Base-by-base conservation (phyloP, 2,113 vertebrate species). In the Andinoacara biseriatus region DNA sequence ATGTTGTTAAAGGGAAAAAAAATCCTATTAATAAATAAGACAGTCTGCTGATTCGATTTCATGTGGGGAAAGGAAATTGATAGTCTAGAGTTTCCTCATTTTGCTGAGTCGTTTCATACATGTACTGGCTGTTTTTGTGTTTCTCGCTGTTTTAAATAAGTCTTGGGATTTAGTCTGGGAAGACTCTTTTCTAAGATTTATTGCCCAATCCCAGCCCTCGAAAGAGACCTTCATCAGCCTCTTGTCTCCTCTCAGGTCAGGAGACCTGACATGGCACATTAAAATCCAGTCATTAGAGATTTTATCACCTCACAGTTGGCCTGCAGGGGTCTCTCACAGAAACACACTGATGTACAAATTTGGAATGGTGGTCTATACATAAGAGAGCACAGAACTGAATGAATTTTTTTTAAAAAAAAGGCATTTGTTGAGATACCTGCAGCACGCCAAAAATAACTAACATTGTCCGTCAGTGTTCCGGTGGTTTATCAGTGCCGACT, bases 151-250 rank as follows among this genome's bases (percentile, higher is more conserved):
- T 77, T 61, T 61, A 62, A 78, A 61, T 56, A 8, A 10, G 22
- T 65, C 49, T 82, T 22, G 69, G n/a, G 52, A 74, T 85, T 89
- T 49, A 69, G 59, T 52, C 43, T 58, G 88, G 88, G 80, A 59
- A 40, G 8, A 69, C 81, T 43, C 56, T 62, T 67, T 83, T 49
- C 74, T 40, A 43, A 82, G 87, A 91, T 91, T 84, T 91, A 89
- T 80, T 74, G 74, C 59, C 49, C 26, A 40, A 8, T 49, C 31
- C 65, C 46, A 69, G 56, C 22, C 89, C 29, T 80, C 3, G 52
- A 81, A 81, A 86, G 35, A 84, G 65, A 77, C 15, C 82, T 86
- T 43, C 76, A 82, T 87, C 72, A 86, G 52, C 62, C 61, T 54
- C 46, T 54, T 0, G 7, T 74, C 52, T 76, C 17, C 18, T 65